Conservation (phyloP, 2,888 invertebrate genomes). For the Ashinkailepas kermadecensis region DNA sequence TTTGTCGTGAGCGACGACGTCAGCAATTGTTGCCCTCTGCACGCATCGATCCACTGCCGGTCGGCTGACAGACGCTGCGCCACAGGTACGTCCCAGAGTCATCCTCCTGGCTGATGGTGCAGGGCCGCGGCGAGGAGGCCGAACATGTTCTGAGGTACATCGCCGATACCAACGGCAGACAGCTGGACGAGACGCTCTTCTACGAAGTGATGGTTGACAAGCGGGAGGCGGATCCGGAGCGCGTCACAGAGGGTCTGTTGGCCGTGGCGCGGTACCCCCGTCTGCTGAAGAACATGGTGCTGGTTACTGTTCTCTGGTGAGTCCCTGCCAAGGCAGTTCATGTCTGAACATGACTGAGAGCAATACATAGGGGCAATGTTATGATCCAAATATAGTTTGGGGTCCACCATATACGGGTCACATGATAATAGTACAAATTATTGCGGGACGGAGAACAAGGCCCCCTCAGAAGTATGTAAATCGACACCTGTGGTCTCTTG, state of each 20-base stretch:
- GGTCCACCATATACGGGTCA: too few species aligned
- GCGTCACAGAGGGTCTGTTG: not conserved
- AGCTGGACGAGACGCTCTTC: conserved; percentile 26
- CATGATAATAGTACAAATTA: too few species aligned
- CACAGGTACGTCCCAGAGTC: conserved; percentile 33
- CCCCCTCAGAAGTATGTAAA: too few species aligned
- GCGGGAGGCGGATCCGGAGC: not conserved
- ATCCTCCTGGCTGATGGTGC: conserved; percentile 31
- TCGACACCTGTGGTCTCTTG: too few species aligned
- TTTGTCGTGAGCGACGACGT: too few species aligned
- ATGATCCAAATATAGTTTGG: too few species aligned
- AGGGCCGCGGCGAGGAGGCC: conserved; percentile 25
- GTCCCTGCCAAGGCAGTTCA: not conserved
- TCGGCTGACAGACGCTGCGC: too few species aligned
- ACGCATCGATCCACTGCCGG: too few species aligned
- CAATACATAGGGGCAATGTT: too few species aligned
- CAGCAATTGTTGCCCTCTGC: too few species aligned
- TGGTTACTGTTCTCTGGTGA: conserved; percentile 31
- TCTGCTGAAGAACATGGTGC: conserved; percentile 28
- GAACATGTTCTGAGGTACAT: conserved; percentile 25
- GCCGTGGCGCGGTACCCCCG: conserved; percentile 27
- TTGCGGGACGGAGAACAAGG: too few species aligned
- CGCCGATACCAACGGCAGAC: conserved; percentile 28
- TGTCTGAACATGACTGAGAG: too few species aligned
- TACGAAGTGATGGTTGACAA: conserved; percentile 23